phyloP scores from a whole-genome alignment of 2,113 vertebrate species.

The Nothobranchius kuhntae region DNA sequence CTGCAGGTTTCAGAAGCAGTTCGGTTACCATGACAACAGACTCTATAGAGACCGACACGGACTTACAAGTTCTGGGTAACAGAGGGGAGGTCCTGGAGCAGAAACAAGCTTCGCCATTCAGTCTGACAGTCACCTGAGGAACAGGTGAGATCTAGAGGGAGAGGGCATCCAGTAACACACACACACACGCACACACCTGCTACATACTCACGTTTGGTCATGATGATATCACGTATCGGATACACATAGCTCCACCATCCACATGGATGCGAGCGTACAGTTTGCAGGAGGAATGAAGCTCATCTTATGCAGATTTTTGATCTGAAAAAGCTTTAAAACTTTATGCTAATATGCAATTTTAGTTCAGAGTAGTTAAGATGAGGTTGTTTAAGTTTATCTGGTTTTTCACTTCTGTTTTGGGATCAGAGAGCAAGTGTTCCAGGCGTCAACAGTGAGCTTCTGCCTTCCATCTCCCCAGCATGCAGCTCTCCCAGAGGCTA shows the following conservation, averaged over 20 bases:
- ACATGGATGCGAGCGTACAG: slow-evolving; percentile 16
- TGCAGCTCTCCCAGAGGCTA: slow-evolving; percentile 70
- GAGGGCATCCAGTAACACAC: slow-evolving; percentile 61
- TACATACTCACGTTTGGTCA: slow-evolving; percentile 52
- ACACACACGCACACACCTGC: slow-evolving; percentile 37
- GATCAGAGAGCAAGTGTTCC: slow-evolving; percentile 74
- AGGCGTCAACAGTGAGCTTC: slow-evolving; percentile 67
- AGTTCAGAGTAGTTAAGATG: slow-evolving; percentile 10
- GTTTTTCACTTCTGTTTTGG: slow-evolving; percentile 34
- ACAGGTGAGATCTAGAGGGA: slow-evolving; percentile 74
- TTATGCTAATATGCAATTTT: not conserved
- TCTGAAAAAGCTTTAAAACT: not conserved
- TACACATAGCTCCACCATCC: slow-evolving; percentile 27
- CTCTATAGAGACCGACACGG: slow-evolving; percentile 8
- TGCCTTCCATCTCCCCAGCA: slow-evolving; percentile 36
- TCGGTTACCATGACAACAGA: slow-evolving; percentile 35
- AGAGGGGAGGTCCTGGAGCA: slow-evolving; percentile 68
- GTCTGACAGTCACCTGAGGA: slow-evolving; percentile 64
- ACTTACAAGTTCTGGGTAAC: slow-evolving; percentile 41
- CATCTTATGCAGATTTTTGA: not conserved
- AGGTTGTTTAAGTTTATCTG: slow-evolving; percentile 17
- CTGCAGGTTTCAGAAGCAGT: slow-evolving; percentile 21
- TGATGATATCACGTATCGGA: slow-evolving; percentile 61
- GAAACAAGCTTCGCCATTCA: slow-evolving; percentile 44
- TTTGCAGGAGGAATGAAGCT: slow-evolving; percentile 2